These are phyloP conservation scores for Rhea pennata DNA, from an alignment of 2,113 vertebrate genomes.

Conservation along the genomic window DNA sequence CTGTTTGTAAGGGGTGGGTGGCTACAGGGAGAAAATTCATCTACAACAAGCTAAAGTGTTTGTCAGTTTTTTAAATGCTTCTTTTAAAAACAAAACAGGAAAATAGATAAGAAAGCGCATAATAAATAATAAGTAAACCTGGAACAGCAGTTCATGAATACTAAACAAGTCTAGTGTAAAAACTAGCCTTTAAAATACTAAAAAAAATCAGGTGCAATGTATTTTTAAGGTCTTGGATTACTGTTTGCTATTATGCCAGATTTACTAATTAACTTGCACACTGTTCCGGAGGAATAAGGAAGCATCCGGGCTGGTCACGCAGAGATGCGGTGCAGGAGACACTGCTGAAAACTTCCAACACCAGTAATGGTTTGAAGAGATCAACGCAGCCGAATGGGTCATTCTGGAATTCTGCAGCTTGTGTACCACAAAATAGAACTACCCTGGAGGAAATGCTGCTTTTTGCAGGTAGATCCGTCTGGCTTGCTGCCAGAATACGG, in stretches of 20 bases:
- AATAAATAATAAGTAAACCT: not conserved
- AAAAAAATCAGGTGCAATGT: not conserved
- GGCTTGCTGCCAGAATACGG: not conserved
- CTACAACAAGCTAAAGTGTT: not conserved
- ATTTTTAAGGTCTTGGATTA: not conserved
- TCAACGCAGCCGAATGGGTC: not conserved
- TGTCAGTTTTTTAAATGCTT: not conserved
- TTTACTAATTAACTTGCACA: not conserved
- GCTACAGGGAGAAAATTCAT: not conserved
- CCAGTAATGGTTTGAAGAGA: not conserved
- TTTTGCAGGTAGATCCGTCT: not conserved
- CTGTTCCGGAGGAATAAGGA: not conserved
- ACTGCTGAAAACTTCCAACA: not conserved
- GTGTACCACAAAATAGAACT: not conserved
- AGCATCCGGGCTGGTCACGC: not conserved
- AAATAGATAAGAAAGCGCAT: not conserved
- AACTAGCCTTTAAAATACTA: not conserved
- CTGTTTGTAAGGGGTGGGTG: not conserved
- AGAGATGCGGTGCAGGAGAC: not conserved
- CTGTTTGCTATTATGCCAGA: not conserved
- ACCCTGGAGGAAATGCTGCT: not conserved
- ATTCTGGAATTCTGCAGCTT: not conserved
- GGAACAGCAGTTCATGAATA: not conserved
- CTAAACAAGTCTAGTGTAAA: not conserved
- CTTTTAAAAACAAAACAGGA: not conserved